Evolutionary conservation across 2,797 vertebrate genomes (phyloP), one percentile per base, ranked within the genome.

Genomic region (Poecilia gillii): DNA sequence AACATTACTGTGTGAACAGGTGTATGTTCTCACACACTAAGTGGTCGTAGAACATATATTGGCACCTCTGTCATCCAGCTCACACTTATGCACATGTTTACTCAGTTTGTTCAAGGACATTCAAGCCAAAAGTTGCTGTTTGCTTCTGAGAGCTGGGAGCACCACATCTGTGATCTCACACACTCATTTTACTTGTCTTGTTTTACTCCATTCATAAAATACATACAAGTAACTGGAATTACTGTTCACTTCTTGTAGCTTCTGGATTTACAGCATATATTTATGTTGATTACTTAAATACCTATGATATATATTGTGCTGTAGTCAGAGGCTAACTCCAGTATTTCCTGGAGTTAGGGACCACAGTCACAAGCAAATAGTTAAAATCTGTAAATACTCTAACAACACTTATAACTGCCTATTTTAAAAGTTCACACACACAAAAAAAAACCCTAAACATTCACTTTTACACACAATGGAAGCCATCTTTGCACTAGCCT

Each of bases 21-120:
- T 75, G 43, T 72, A n/a, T 36, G 41, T 59, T 81, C 57, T 68
- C 73, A 73, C 76, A 85, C 39, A 43, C 41, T 0, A 0, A 75
- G 33, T 33, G 43, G 43, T 57, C 28, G 68, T 41, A 39, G 57
- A 46, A 45, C 73, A 82, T 75, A 78, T 49, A 84, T 72, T 43
- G 62, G 9, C 55, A 62, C 6, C 33, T 2, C 18, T 20, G 9
- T 39, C 36, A 5, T 14, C n/a, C 80, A 74, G 72, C 31, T 74
- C 39, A 76, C 80, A 78, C 81, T 77, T 73, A 70, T 74, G 79
- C 59, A 84, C 11, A 80, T 18, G 53, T 70, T 70, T 49, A 81
- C 7, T 39, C 53, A 59, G 11, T 28, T 31, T 81, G 79, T 78
- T 91, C 89, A 94, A 94, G 93, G 93, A 90, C 88, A 89, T 72